A percentile compares a stretch with the other conserved stretches of the same genome.
These are phyloP conservation scores for Melanerpes aurifrons DNA, from an alignment of 2,113 vertebrate species.

Conservation along the genomic window DNA sequence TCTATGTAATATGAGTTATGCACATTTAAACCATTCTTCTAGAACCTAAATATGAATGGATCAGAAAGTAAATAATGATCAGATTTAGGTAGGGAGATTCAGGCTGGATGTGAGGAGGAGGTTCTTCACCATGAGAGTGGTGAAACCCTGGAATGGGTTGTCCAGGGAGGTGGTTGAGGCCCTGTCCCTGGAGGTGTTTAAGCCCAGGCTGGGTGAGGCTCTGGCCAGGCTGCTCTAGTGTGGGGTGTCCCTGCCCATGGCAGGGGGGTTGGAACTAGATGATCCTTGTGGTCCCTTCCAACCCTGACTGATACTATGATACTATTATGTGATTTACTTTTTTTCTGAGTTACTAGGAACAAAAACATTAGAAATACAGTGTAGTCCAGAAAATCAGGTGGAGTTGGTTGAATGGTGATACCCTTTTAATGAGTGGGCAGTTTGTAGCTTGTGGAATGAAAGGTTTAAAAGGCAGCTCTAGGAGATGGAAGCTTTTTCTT, in stretches of 20 bases:
- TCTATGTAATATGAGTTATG: neutral
- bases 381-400: neutral
- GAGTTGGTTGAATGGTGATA: neutral
- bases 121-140: too few species aligned
- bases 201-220: too few species aligned
- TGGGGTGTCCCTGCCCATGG: too few species aligned
- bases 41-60: neutral
- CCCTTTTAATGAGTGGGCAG: neutral
- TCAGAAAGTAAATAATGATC: neutral
- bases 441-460: neutral
- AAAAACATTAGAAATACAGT: neutral
- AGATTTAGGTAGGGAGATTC: neutral
- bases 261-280: too few species aligned
- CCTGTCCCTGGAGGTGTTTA: too few species aligned
- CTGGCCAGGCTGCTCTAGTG: too few species aligned
- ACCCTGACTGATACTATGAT: too few species aligned
- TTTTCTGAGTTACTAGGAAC: neutral
- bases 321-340: neutral
- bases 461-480: neutral
- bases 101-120: too few species aligned
- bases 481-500: neutral
- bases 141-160: too few species aligned
- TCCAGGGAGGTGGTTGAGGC: too few species aligned
- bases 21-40: neutral
- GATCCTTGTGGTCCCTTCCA: too few species aligned